phyloP scores from a whole-genome alignment of 2,797 vertebrate species.

The Paguma larvata region DNA sequence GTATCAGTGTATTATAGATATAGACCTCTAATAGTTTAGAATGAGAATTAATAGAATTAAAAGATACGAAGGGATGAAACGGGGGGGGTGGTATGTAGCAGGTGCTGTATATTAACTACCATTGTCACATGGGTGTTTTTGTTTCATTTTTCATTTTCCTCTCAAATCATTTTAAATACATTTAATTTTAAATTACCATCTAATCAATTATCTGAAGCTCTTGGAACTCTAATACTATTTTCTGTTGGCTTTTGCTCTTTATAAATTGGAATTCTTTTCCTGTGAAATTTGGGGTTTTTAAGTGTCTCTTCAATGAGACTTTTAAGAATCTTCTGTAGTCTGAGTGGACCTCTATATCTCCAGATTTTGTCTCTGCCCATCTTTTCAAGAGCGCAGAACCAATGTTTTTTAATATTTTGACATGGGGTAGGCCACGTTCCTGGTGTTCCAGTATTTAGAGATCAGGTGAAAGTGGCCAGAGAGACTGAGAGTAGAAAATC shows the following conservation, averaged over 20 bases:
- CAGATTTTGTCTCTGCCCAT: background rate
- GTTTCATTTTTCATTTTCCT: background rate
- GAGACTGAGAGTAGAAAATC: background rate
- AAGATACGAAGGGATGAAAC: background rate
- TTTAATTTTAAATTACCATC: background rate
- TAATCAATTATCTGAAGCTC: background rate
- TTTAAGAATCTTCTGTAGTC: background rate
- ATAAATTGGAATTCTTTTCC: background rate
- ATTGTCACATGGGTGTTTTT: background rate
- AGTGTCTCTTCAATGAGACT: background rate
- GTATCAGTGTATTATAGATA: background rate
- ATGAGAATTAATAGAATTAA: background rate
- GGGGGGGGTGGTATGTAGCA: background rate
- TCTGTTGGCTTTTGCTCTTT: background rate
- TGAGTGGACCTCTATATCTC: background rate
- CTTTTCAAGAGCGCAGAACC: background rate
- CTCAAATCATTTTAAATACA: background rate
- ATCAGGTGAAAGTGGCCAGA: background rate
- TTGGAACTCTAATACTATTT: background rate
- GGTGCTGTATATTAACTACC: background rate
- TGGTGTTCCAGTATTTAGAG: background rate
- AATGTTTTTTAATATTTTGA: background rate
- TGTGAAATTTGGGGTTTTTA: background rate
- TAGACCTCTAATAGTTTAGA: background rate
- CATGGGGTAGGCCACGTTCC: background rate